Percentiles rank a stretch among this genome's conserved stretches.
phyloP scores from a whole-genome alignment of 2,888 invertebrate genomes.

The Acleris sparsana region DNA sequence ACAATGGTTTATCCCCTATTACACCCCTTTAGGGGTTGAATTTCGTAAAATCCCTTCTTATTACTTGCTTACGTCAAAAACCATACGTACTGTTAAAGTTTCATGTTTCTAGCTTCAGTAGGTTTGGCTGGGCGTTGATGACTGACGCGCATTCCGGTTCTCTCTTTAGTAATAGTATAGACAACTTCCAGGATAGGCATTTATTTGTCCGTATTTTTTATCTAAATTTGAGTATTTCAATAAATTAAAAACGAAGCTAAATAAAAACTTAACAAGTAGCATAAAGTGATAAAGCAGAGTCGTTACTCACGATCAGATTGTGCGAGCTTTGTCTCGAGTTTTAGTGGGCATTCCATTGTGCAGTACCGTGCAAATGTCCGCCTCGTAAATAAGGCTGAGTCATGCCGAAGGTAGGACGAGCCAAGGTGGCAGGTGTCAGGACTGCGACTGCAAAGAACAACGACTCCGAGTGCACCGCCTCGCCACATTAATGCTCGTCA shows the following conservation, averaged over 20 bases:
- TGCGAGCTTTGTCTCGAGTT: slow-evolving; percentile 44
- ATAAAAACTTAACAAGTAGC: slow-evolving; percentile 20
- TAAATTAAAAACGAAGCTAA: background rate
- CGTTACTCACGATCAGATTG: slow-evolving; percentile 29
- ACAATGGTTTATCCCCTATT: too few relatives aligned
- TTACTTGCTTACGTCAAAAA: too few relatives aligned
- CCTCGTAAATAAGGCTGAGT: slow-evolving; percentile 50
- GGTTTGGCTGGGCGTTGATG: too few relatives aligned
- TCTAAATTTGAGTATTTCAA: too few relatives aligned
- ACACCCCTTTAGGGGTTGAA: too few relatives aligned
- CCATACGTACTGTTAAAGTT: too few relatives aligned
- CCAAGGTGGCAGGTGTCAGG: slow-evolving; percentile 54
- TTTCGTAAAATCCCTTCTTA: too few relatives aligned
- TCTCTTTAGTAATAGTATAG: too few relatives aligned
- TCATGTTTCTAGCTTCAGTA: too few relatives aligned
- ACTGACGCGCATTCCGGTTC: too few relatives aligned
- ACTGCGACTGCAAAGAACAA: slow-evolving; percentile 41
- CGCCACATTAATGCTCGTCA: slow-evolving; percentile 14
- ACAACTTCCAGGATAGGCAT: too few relatives aligned
- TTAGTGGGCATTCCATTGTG: slow-evolving; percentile 41
- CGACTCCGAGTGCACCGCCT: slow-evolving; percentile 33
- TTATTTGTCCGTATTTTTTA: background rate
- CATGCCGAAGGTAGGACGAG: slow-evolving; percentile 50
- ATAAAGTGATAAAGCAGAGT: slow-evolving; percentile 30
- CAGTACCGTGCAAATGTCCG: slow-evolving; percentile 44